phyloP scores from a whole-genome alignment of 2,797 vertebrate genomes.

The Scomberomorus guttatus region DNA sequence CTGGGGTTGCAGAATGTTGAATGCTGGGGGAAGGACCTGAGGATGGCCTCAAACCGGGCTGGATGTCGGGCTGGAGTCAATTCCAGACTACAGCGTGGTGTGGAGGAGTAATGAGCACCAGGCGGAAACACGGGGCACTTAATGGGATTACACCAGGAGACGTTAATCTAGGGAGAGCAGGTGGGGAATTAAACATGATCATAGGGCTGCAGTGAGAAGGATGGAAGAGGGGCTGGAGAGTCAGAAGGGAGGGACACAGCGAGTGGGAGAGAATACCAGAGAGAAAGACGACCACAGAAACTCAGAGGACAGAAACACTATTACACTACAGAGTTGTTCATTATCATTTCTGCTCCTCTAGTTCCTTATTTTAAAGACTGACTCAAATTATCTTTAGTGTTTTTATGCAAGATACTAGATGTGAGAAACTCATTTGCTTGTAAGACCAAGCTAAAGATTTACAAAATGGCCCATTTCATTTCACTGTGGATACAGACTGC shows the following conservation, averaged over 20 bases:
- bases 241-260: conserved; percentile 21
- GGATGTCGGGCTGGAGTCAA: conserved; percentile 64
- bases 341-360: conserved; percentile 46
- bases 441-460: conserved; percentile 62
- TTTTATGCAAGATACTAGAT: conserved; percentile 58
- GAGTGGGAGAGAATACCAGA: conserved; percentile 31
- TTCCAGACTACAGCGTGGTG: conserved; percentile 59
- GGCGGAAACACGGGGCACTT: conserved; percentile 75
- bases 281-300: conserved; percentile 10
- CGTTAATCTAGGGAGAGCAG: conserved; percentile 81
- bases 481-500: conserved; percentile 17
- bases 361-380: conserved; percentile 43
- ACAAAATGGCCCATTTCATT: conserved; percentile 63
- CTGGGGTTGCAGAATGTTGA: too few relatives aligned
- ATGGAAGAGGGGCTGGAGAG: conserved; percentile 38
- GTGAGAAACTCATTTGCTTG: conserved; percentile 56
- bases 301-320: conserved; percentile 22
- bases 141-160: conserved; percentile 83
- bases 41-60: conserved; percentile 41
- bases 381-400: conserved; percentile 53
- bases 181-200: conserved; percentile 82
- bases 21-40: conserved; percentile 5
- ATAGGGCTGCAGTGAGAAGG: conserved; percentile 56
- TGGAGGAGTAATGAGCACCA: conserved; percentile 71
- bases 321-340: conserved; percentile 37